phyloP scores from a whole-genome alignment of 2,113 vertebrate species.

The Charina bottae region DNA sequence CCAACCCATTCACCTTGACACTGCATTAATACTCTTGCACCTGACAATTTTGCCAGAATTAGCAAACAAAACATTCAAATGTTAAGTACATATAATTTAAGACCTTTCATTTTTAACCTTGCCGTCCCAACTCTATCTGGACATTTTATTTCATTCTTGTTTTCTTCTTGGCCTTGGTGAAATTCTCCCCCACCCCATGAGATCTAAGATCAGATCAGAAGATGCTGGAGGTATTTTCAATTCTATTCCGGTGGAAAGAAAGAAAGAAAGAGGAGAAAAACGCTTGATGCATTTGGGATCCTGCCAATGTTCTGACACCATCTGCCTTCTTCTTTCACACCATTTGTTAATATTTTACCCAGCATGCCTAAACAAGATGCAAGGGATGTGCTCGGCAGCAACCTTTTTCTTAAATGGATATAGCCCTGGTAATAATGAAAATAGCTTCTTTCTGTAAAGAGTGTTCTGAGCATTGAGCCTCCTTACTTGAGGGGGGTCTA shows the following conservation, averaged over 20 bases:
- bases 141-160: neutral
- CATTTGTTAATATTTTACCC: slow-evolving; percentile 65
- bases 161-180: neutral
- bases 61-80: neutral
- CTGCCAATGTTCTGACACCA: slow-evolving; percentile 63
- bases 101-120: neutral
- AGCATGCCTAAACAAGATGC: slow-evolving; percentile 70
- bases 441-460: neutral
- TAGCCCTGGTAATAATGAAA: slow-evolving; percentile 22
- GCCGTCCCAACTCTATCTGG: neutral
- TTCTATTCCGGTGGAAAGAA: slow-evolving; percentile 57
- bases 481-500: slow-evolving; percentile 19
- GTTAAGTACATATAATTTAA: neutral
- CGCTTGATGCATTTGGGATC: slow-evolving; percentile 50
- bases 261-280: slow-evolving; percentile 20
- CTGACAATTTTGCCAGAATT: neutral
- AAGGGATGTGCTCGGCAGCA: slow-evolving; percentile 62
- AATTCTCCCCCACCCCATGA: neutral
- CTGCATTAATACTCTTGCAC: neutral
- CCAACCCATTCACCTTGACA: neutral
- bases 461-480: slow-evolving; percentile 3
- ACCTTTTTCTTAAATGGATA: slow-evolving; percentile 50
- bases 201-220: neutral
- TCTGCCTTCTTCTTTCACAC: slow-evolving; percentile 65
- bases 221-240: slow-evolving; percentile 54